Conservation (phyloP, 2,113 vertebrate species). For the Tor tambroides region DNA sequence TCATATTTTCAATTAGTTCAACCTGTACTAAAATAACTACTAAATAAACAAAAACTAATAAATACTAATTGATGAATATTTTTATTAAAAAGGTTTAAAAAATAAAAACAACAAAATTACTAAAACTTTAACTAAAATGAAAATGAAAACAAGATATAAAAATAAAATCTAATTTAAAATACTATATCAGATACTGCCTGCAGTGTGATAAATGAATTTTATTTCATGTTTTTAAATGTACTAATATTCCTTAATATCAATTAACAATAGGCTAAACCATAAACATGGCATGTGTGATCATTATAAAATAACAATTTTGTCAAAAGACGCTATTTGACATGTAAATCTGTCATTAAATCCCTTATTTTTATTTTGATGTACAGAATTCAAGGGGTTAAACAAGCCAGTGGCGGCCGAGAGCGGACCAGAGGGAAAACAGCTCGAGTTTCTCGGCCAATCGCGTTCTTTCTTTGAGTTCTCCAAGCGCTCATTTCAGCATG, state of each 20-base stretch:
- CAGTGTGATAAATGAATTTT: background rate
- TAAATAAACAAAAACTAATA: background rate
- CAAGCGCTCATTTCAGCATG: background rate
- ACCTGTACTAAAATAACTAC: too few species aligned
- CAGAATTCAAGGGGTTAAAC: constrained; percentile 21
- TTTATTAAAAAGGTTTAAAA: too few species aligned
- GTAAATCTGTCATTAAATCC: background rate
- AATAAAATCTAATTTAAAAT: background rate
- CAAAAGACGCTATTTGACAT: background rate
- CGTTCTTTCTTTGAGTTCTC: background rate
- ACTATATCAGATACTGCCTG: background rate
- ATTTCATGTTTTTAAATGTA: background rate
- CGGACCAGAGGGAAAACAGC: constrained; percentile 1
- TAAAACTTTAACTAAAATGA: background rate
- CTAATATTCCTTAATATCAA: too few species aligned
- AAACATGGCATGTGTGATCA: background rate
- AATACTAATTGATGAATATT: background rate
- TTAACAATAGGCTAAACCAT: too few species aligned
- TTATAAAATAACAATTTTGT: background rate
- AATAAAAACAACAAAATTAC: too few species aligned
- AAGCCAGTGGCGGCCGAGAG: background rate
- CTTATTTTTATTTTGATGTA: background rate
- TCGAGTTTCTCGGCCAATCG: background rate
- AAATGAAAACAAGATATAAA: background rate
- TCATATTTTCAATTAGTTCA: too few species aligned